Conservation (phyloP, 2,888 invertebrate species). For the Diachrysia chrysitis region DNA sequence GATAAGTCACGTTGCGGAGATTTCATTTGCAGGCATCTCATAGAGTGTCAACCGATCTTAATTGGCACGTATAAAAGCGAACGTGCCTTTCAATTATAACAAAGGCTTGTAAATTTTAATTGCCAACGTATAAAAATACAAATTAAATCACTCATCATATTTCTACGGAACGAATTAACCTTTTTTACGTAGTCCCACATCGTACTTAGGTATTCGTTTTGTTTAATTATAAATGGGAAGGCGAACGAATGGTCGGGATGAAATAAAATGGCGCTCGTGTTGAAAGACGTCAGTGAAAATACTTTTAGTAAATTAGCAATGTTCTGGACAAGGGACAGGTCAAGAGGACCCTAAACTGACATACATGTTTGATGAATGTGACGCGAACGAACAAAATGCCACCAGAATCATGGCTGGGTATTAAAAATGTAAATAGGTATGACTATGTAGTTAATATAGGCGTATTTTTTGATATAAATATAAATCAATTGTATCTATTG, state of each 20-base stretch:
- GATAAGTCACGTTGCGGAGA: slow-evolving; percentile 8
- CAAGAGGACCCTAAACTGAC: not conserved
- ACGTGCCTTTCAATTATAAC: slow-evolving; percentile 47
- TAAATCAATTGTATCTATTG: too few species aligned
- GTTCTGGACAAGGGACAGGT: not conserved
- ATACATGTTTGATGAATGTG: not conserved
- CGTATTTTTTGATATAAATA: too few species aligned
- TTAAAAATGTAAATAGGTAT: too few species aligned
- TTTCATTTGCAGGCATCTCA: slow-evolving; percentile 31
- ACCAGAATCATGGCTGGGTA: not conserved
- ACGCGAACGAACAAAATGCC: not conserved
- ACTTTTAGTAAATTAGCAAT: not conserved
- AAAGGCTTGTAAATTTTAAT: slow-evolving; percentile 43
- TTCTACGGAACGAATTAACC: slow-evolving; percentile 25
- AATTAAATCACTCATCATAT: slow-evolving; percentile 32
- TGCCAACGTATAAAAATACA: slow-evolving; percentile 37
- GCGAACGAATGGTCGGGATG: slow-evolving; percentile 12
- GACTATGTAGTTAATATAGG: too few species aligned
- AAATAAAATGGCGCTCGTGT: not conserved
- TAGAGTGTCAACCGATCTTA: slow-evolving; percentile 36
- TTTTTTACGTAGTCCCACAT: slow-evolving; percentile 24
- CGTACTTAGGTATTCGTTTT: slow-evolving; percentile 1
- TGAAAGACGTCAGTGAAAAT: not conserved
- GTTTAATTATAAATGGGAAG: slow-evolving; percentile 1
- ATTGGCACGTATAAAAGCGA: slow-evolving; percentile 43